These are phyloP conservation scores for Andrena bucephala DNA, from an alignment of 2,888 invertebrate genomes.

Conservation along the genomic window DNA sequence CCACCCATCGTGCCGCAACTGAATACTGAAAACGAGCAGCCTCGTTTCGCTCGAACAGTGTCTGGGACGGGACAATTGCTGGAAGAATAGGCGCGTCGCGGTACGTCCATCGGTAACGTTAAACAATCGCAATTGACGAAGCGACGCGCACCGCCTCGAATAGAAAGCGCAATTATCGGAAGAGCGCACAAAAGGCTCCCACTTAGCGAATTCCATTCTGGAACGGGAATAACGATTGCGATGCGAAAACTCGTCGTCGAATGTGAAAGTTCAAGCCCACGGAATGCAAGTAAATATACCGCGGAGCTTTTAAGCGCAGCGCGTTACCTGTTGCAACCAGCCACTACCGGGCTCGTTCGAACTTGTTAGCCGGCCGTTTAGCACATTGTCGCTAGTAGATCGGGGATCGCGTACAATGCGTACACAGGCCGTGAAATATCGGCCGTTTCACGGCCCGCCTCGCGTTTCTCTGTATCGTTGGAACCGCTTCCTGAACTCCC, in stretches of 20 bases:
- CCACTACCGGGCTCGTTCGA: conserved; percentile 42
- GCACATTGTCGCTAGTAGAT: conserved; percentile 43
- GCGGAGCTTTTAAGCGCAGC: conserved; percentile 42
- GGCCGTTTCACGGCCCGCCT: conserved; percentile 36
- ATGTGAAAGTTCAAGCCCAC: conserved; percentile 57
- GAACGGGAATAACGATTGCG: conserved; percentile 57
- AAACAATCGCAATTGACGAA: conserved; percentile 52
- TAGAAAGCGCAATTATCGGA: conserved; percentile 56
- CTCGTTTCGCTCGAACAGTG: neutral
- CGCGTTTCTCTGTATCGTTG: conserved; percentile 7
- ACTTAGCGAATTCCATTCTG: conserved; percentile 44
- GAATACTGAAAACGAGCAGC: conserved; percentile 6
- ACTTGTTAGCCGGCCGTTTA: conserved; percentile 54
- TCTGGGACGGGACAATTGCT: neutral
- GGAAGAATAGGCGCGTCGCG: conserved; percentile 2
- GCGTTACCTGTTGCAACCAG: conserved; percentile 49
- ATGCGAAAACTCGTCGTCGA: conserved; percentile 56
- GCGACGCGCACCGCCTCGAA: conserved; percentile 23
- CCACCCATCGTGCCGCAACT: neutral
- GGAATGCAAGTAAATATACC: conserved; percentile 36
- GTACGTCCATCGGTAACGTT: conserved; percentile 12
- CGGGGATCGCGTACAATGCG: conserved; percentile 30
- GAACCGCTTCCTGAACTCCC: neutral
- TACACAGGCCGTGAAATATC: conserved; percentile 54
- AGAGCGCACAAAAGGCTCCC: conserved; percentile 41